Evolutionary conservation across 2,888 invertebrate species (phyloP).

Genomic region (Caprella mutica): DNA sequence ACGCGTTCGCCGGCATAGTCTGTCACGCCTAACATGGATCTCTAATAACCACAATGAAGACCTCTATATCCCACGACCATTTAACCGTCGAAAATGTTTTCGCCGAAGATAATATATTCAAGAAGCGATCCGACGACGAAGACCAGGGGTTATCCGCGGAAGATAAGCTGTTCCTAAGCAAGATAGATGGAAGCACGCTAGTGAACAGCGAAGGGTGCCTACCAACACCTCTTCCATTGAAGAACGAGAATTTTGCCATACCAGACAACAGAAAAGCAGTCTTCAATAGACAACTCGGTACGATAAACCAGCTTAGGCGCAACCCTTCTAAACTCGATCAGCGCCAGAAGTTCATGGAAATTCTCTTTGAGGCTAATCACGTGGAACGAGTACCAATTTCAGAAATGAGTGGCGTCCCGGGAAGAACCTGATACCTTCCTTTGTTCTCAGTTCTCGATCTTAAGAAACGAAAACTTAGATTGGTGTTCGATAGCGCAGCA

Average conservation of each 20-base stretch:
- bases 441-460: background rate
- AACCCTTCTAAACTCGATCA: background rate
- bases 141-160: background rate
- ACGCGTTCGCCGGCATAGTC: no score
- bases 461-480: background rate
- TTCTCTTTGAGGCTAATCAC: background rate
- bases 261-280: background rate
- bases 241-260: background rate
- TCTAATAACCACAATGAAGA: no score
- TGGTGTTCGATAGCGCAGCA: conserved; percentile 5
- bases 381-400: background rate
- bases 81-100: no score
- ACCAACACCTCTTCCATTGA: background rate
- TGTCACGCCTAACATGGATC: no score
- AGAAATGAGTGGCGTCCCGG: no score
- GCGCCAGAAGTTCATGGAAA: background rate
- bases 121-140: background rate
- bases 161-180: background rate
- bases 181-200: background rate
- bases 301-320: background rate
- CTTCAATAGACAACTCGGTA: background rate
- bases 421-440: no score
- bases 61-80: no score
- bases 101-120: no score
- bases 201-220: background rate